Conservation (phyloP, 2,888 invertebrate species). For the Anorthoa munda region DNA sequence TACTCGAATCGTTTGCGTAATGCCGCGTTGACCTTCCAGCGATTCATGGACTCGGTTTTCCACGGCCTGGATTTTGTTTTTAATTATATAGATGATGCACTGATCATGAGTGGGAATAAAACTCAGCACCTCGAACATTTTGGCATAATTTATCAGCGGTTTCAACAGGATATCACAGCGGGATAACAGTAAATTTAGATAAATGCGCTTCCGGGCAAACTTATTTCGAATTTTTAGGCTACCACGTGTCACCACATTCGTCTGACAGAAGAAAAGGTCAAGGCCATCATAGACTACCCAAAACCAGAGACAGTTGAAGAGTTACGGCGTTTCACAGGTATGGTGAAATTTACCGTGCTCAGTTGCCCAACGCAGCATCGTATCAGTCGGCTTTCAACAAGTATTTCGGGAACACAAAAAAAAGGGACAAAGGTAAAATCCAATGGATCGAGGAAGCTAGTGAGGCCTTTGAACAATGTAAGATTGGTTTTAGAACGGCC, state of each 20-base stretch:
- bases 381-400: neutral
- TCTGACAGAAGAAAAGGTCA: too few species aligned
- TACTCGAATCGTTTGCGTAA: too few species aligned
- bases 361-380: constrained; percentile 7
- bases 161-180: neutral
- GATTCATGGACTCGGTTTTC: too few species aligned
- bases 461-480: constrained; percentile 1
- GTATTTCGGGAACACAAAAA: neutral
- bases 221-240: constrained; percentile 6
- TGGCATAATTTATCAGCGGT: neutral
- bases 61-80: too few species aligned
- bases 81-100: too few species aligned
- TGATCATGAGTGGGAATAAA: too few species aligned
- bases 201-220: neutral
- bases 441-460: too few species aligned
- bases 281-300: too few species aligned
- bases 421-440: too few species aligned
- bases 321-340: constrained; percentile 5
- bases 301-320: constrained; percentile 1
- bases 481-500: neutral
- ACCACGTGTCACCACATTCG: too few species aligned
- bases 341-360: constrained; percentile 12
- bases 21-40: too few species aligned
- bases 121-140: neutral
- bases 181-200: neutral